Evolutionary conservation across 2,888 invertebrate genomes (phyloP), one percentile per base, ranked within the genome.

Genomic region (Leptopilina myrica): DNA sequence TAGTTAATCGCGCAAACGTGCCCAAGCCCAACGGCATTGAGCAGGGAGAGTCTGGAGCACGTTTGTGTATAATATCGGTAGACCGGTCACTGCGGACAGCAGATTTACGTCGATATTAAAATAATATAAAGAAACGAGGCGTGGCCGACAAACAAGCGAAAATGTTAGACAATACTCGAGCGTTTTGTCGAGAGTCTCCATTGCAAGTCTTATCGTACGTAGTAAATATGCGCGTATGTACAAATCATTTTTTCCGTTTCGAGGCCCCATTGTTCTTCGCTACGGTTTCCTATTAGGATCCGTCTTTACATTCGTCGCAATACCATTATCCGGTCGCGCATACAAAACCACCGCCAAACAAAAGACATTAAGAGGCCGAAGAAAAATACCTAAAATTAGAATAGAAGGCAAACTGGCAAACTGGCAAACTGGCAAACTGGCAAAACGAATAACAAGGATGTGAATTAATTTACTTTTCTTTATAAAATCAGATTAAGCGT

Each of bases 241-340:
- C 73, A 73, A 73, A 73, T 73, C 73, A 73, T 73, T 73, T 73
- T 73, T 73, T 73, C 73, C n/a, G 9, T 73, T 73, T 11, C 33
- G 73, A 73, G 73, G 73, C 56, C 56, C 73, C 73, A 73, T 73
- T 73, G 73, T 73, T 73, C 73, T 73, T 20, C 53, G 73, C 53
- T 49, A 73, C 73, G 73, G 56, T 73, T 73, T 73, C 73, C 56
- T 73, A 73, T 73, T 73, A 56, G 56, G 33, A 73, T 14, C 73
- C 73, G 73, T 73, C 73, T 73, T 73, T 73, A 73, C 73, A 73
- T 73, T 73, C 73, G 73, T 73, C 73, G 73, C 73, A 73, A 73
- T 73, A 73, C 73, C 53, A 73, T 53, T 56, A 56, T 73, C 73
- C 56, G 73, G 33, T 26, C 73, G 73, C 33, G 73, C 33, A 73